Evolutionary conservation across 2,797 vertebrate genomes (phyloP), one percentile per base, ranked within the genome.

Genomic region (Myotis daubentonii): DNA sequence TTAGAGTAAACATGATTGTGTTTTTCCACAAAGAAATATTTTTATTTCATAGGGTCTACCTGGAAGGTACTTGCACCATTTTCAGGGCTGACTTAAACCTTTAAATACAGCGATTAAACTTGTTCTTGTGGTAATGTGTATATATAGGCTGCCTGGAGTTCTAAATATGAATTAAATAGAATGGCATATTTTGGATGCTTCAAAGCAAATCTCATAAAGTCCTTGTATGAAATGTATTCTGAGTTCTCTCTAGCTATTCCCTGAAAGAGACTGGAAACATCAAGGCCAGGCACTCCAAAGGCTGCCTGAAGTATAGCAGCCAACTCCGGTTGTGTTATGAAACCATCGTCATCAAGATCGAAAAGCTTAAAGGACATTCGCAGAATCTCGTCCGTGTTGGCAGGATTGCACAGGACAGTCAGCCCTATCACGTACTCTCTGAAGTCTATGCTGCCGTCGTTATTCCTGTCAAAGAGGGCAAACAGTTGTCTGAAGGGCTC

Each of bases 391-490:
- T 99, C 98, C 0, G 99, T 99, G 98, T 99, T 99, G 8, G 99
- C 98, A 57, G 99, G 99, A 94, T 98, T 99, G 97, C 99, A 99
- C 30, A 99, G 97, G 91, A 99, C 98, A 36, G 98, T 99, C 94
- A 99, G 98, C 15, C 99, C 99, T 47, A 99, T 99, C 2, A 99
- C 99, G 55, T 99, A 99, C 96, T 99, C 99, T 98, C 99, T 98
- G 98, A 99, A 99, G 98, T 99, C 99, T 30, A 99, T 99, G 95
- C 98, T 99, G 93, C 99, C 99, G n/a, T 99, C 99, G 30, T 98
- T 98, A 36, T 99, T 98, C 98, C 99, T 98, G 98, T 99, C 99
- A 94, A 99, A 99, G 91, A 99, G 98, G 12, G 98, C 92, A 96
- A 99, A 99, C 72, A 99, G 98, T 95, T 99, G 98, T 95, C 93